These are phyloP conservation scores for Steinernema scapterisci DNA, from an alignment of 2,888 invertebrate species.

Conservation along the genomic window DNA sequence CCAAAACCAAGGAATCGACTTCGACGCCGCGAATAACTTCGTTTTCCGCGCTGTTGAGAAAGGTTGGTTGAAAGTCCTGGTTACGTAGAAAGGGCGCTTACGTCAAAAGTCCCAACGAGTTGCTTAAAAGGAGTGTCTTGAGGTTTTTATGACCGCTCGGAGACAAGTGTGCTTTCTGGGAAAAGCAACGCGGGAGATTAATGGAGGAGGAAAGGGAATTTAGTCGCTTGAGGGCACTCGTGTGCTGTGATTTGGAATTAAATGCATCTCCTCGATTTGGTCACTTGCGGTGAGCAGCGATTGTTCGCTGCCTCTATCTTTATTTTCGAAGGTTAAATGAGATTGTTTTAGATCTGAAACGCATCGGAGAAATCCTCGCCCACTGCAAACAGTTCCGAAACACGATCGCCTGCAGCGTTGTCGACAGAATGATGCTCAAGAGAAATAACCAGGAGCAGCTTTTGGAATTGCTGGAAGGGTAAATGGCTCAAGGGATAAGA, in stretches of 20 bases:
- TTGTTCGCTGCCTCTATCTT: neutral
- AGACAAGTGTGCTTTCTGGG: neutral
- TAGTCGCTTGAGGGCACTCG: slow-evolving; percentile 20
- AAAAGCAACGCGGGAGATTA: slow-evolving; percentile 6
- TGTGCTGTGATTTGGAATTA: slow-evolving; percentile 18
- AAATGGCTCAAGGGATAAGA: neutral
- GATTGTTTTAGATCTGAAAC: neutral
- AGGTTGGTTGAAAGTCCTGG: neutral
- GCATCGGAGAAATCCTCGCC: neutral
- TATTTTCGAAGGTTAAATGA: neutral
- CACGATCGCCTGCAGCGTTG: neutral
- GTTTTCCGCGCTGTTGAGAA: slow-evolving; percentile 11
- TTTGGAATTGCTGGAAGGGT: slow-evolving; percentile 16
- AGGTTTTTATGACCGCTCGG: slow-evolving; percentile 5
- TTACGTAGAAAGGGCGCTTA: neutral
- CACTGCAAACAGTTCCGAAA: neutral
- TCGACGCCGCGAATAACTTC: neutral
- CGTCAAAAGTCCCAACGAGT: neutral
- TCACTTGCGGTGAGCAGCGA: neutral
- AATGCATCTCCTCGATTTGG: neutral
- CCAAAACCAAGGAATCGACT: neutral
- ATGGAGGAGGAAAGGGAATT: neutral
- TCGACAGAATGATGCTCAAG: neutral
- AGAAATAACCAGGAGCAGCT: neutral
- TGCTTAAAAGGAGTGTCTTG: neutral